Evolutionary conservation across 2,797 vertebrate genomes (phyloP), one percentile per base, ranked within the genome.

Genomic region (Jordanella pulchra): DNA sequence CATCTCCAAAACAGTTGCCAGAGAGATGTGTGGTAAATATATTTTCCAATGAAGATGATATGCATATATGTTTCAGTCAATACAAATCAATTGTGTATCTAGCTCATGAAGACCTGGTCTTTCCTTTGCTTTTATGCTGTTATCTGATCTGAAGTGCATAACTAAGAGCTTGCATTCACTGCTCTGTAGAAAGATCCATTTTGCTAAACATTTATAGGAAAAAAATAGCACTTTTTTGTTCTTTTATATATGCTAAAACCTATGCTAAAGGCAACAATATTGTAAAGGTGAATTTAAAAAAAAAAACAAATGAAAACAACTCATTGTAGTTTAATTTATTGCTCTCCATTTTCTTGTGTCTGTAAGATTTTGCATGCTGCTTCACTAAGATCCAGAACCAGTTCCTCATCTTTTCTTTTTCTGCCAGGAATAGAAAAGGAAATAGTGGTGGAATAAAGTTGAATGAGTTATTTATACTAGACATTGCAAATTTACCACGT

Each of bases 171-270:
- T 77, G 77, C 87, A 82, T 83, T 77, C 80, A 79, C 84, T 78
- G 67, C 77, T 82, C 87, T 84, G 77, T 84, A 92, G 78, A 85
- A 88, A 85, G 87, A 91, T 92, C 51, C 78, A 54, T 85, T 86
- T 87, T 84, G 55, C 80, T 45, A 35, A 71, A 69, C 66, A 80
- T 83, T 81, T 73, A 72, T 74, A 75, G 42, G 42, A 63, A 4
- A 23, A 14, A 63, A 77, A 72, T 70, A 81, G 73, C 65, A 23
- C 65, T 65, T 75, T 80, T 84, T 81, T 73, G 68, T 68, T 56
- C 21, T 61, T 68, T 84, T 68, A 82, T 79, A 87, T 78, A 77
- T 75, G 86, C 64, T 79, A 84, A 78, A 90, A 91, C 79, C 61
- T 71, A 72, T 71, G 78, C 67, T 73, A 56, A 39, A 79, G 80